Percentiles rank a stretch among this genome's conserved stretches.
Conservation (phyloP, 1,140 invertebrate species). For the Leptopilina boulardi region DNA sequence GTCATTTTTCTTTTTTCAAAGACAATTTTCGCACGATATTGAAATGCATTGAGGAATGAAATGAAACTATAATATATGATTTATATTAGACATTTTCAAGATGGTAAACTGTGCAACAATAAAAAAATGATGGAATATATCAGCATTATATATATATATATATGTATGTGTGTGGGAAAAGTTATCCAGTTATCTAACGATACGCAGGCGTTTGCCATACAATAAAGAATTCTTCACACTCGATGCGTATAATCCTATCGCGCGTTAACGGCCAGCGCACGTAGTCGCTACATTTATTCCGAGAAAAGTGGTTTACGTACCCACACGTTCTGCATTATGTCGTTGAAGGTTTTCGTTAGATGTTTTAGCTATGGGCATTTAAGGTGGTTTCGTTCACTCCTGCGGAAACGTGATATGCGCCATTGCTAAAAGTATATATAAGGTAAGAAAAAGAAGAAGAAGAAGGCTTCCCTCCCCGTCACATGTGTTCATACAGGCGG, state of each 20-base stretch:
- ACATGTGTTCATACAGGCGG: constrained; percentile 25
- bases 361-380: constrained; percentile 41
- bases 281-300: constrained; percentile 60
- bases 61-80: background rate
- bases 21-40: background rate
- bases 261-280: constrained; percentile 52
- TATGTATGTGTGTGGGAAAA: background rate
- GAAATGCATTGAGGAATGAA: constrained; percentile 13
- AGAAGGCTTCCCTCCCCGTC: background rate
- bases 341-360: constrained; percentile 59
- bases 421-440: background rate
- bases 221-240: constrained; percentile 68
- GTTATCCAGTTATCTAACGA: constrained; percentile 52
- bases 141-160: no score
- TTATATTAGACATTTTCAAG: background rate
- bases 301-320: constrained; percentile 48
- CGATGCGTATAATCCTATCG: constrained; percentile 61
- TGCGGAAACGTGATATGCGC: constrained; percentile 70
- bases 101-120: background rate
- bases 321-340: constrained; percentile 48
- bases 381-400: constrained; percentile 63
- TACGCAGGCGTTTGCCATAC: constrained; percentile 44
- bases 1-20: no score
- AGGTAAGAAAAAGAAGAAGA: no score
- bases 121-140: background rate